phyloP scores from a whole-genome alignment of 2,113 vertebrate genomes.

The Pelmatolapia mariae region DNA sequence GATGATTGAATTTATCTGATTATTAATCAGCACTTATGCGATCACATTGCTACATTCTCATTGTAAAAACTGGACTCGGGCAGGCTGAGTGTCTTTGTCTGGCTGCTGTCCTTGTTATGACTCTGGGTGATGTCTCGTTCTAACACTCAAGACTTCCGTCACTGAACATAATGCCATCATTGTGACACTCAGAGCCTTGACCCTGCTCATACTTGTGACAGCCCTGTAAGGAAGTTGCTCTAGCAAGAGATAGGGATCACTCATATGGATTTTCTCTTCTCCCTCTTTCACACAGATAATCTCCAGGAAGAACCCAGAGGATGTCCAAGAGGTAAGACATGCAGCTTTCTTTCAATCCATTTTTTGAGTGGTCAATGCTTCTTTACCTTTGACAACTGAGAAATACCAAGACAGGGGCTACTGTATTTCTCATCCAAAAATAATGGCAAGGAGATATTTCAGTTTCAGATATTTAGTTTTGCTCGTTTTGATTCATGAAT shows the following conservation, averaged over 20 bases:
- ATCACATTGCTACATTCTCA: neutral
- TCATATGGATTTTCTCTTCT: neutral
- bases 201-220: neutral
- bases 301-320: conserved; percentile 93
- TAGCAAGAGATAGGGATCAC: neutral
- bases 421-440: neutral
- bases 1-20: neutral
- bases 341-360: neutral
- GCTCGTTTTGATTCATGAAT: neutral
- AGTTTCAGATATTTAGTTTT: neutral
- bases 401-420: neutral
- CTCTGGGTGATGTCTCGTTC: conserved; percentile 53
- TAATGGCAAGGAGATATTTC: neutral
- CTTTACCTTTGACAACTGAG: neutral
- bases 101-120: neutral
- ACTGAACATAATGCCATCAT: conserved; percentile 39
- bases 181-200: conserved; percentile 21
- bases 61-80: neutral
- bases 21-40: neutral
- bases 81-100: neutral
- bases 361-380: neutral
- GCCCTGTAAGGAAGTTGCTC: neutral
- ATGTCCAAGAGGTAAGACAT: conserved; percentile 92
- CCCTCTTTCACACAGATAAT: conserved; percentile 80
- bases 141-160: conserved; percentile 18